Base-by-base conservation (phyloP, 2,888 invertebrate genomes). In the Carabus problematicus region DNA sequence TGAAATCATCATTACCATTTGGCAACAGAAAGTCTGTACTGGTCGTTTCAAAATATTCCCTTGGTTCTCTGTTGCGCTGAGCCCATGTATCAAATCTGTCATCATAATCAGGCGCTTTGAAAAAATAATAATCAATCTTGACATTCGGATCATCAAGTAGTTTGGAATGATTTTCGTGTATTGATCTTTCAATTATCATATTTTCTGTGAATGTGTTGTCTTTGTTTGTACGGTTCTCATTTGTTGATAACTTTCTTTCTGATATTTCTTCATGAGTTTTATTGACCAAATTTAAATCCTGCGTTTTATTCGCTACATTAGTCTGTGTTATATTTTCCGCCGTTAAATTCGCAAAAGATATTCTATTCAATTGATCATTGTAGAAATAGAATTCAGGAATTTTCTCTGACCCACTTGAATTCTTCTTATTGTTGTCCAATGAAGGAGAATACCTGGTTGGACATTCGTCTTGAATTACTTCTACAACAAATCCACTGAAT, bases 401-500 rank as follows among this genome's bases (percentile, higher is more conserved):
- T 61, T 62, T 61, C 55, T 64, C 63, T 18, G 18, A 14, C 54
- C 39, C 42, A 16, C 8, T 54, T 1, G 47, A 64, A 63, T 68
- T 61, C 61, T 58, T 72, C 55, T 12, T 16, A 18, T 8, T 19
- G 64, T 58, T 14, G 55, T 70, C 61, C 18, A 69, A 59, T 39
- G 56, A 45, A 6, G 77, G 76, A 42, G 72, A 52, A 67, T 79
- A 78, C 63, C 78, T 76, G 64, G 76, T 79, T 0, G 82, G 80
- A 74, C 88, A 88, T 69, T 84, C 80, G 70, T 87, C 87, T 74
- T 88, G 88, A 6, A 80, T 75, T 11, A 87, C 78, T 76, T 88
- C 86, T 12, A 88, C 75, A 1, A 85, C 76, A 74, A 88, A 88
- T 14, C 88, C 88, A 64, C 76, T 78, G 67, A 79, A 79, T 43